Evolutionary conservation across 2,888 invertebrate species (phyloP), one percentile per base, ranked within the genome.

Genomic region (Ennomos erosarius): DNA sequence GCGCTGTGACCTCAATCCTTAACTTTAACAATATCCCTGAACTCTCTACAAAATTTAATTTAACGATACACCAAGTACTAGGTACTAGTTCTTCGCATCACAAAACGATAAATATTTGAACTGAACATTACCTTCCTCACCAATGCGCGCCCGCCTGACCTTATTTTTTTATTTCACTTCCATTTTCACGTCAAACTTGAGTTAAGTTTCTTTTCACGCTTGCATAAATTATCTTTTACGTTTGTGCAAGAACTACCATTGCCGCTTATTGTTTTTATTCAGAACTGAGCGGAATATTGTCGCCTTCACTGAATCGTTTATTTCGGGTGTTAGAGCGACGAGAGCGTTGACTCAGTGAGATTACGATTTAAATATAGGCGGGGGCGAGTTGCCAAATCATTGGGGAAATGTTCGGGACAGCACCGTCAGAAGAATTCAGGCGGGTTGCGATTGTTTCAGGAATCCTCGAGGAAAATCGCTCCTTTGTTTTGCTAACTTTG

Each of bases 291-390:
- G 70, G 77, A 78, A 82, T 83, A 80, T 81, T 85, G 85, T 85
- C 82, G 82, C 81, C 75, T 82, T 79, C 76, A 71, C 77, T 75
- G 80, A 76, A 83, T 81, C 78, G 85, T 85, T 88, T 90, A 90
- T 89, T 90, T 89, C 69, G 74, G 82, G 87, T 84, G 81, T 84
- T 74, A 85, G 79, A 85, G 80, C 81, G 79, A 76, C 79, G 83
- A 84, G 89, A 88, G 84, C 91, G 89, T 90, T 92, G 91, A 90
- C 90, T 90, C 90, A 89, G 83, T 88, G 80, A 88, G 84, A 90
- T 90, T 90, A 88, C 86, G 82, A 86, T 90, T 92, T 92, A 92
- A 90, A 90, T 89, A 88, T 91, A 92, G 91, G 84, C 77, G 84
- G 86, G 85, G 82, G 87, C 85, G 84, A 85, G 84, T 82, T 92